Conservation (phyloP, 2,113 vertebrate genomes). For the Anoura caudifer region DNA sequence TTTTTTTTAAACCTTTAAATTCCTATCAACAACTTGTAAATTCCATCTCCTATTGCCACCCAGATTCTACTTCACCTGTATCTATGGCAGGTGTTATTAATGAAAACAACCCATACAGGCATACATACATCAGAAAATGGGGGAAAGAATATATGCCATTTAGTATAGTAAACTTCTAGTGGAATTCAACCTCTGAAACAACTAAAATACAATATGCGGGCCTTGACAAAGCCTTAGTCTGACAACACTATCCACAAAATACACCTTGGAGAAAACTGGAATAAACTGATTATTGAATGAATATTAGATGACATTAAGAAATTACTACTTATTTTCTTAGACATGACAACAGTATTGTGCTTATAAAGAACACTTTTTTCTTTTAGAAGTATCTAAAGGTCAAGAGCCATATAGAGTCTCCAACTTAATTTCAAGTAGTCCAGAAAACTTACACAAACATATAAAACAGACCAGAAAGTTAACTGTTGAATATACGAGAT, state of each 20-base stretch:
- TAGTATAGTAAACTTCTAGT: not conserved
- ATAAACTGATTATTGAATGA: not conserved
- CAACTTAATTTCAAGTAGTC: slow-evolving; percentile 2
- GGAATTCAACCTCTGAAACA: slow-evolving; percentile 31
- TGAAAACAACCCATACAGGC: not conserved
- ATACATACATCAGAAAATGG: not conserved
- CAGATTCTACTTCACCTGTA: not conserved
- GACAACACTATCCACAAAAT: slow-evolving; percentile 10
- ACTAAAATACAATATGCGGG: not conserved
- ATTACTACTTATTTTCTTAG: not conserved
- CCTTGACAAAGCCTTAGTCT: slow-evolving; percentile 8
- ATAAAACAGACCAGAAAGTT: not conserved
- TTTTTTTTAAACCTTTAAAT: not conserved
- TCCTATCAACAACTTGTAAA: slow-evolving; percentile 10
- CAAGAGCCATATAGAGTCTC: not conserved
- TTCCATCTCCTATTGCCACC: not conserved
- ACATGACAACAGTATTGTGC: not conserved
- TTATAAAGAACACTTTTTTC: not conserved
- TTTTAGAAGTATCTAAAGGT: not conserved
- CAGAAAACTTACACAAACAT: not conserved
- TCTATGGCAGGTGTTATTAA: not conserved
- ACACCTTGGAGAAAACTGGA: not conserved
- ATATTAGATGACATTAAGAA: slow-evolving; percentile 9
- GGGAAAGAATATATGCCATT: not conserved
- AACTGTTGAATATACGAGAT: not conserved